Conservation (phyloP, 2,888 invertebrate genomes). For the Ashinkailepas kermadecensis region DNA sequence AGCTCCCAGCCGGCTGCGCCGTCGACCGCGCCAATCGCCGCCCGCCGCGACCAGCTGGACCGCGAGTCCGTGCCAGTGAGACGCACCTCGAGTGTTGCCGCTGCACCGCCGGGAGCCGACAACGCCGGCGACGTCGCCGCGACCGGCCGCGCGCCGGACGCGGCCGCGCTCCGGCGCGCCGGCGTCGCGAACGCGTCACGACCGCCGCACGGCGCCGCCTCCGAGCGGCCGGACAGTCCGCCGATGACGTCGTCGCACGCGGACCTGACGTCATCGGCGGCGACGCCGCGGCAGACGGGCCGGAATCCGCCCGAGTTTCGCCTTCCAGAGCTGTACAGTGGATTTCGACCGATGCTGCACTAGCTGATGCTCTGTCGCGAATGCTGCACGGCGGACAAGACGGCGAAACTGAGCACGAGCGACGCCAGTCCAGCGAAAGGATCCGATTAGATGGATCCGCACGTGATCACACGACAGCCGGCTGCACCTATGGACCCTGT, state of each 20-base stretch:
- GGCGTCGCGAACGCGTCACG: not conserved
- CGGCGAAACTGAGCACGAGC: too few relatives aligned
- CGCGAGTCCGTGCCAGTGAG: too few relatives aligned
- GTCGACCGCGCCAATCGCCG: not conserved
- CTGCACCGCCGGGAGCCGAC: not conserved
- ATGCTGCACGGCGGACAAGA: too few relatives aligned
- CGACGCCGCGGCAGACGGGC: too few relatives aligned
- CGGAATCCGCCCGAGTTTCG: not conserved
- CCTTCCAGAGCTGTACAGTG: not conserved
- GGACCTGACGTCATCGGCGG: not conserved
- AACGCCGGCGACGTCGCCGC: not conserved
- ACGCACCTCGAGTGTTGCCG: not conserved
- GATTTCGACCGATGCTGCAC: not conserved
- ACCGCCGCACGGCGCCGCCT: not conserved
- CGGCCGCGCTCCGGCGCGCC: not conserved
- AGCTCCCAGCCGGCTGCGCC: not conserved
- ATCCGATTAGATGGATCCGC: too few relatives aligned
- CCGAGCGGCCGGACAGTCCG: not conserved
- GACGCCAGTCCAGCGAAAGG: too few relatives aligned
- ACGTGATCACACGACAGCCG: too few relatives aligned
- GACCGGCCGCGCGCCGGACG: not conserved
- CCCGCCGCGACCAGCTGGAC: too few relatives aligned
- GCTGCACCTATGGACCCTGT: too few relatives aligned
- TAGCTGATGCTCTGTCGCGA: not conserved
- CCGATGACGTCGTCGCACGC: not conserved